Conservation (phyloP, 1,140 invertebrate species). For the Brachionus paranguensis region DNA sequence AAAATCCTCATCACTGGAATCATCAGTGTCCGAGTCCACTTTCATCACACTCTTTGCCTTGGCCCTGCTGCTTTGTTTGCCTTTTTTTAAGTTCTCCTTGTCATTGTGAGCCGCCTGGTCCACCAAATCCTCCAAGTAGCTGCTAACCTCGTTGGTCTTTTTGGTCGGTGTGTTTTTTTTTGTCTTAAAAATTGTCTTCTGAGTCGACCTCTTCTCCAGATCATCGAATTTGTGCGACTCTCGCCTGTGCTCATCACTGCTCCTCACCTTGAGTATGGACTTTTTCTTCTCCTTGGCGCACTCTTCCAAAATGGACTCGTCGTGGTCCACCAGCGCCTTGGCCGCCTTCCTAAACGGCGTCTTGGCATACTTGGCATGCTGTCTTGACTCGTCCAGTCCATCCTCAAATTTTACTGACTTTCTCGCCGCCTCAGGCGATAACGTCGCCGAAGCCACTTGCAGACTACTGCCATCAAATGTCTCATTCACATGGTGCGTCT, state of each 20-base stretch:
- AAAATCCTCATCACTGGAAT: background rate
- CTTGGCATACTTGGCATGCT: background rate
- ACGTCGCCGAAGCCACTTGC: background rate
- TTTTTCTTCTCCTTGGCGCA: background rate
- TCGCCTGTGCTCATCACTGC: background rate
- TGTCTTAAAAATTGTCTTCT: slow-evolving; percentile 1
- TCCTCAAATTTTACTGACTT: background rate
- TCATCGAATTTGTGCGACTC: background rate
- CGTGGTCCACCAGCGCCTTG: background rate
- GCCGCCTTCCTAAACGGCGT: background rate
- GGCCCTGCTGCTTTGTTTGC: background rate
- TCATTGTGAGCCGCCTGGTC: background rate
- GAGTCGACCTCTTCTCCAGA: background rate
- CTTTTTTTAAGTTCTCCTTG: background rate
- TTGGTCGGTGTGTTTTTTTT: background rate
- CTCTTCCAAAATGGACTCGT: background rate
- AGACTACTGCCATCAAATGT: background rate
- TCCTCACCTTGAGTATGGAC: background rate
- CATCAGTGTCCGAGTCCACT: background rate
- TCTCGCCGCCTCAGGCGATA: background rate
- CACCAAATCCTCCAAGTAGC: slow-evolving; percentile 3
- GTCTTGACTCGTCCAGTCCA: background rate
- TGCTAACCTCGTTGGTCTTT: background rate
- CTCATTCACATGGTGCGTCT: background rate
- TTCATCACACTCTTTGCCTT: background rate